Conservation (phyloP, 2,888 invertebrate species). For the Sesia apiformis region DNA sequence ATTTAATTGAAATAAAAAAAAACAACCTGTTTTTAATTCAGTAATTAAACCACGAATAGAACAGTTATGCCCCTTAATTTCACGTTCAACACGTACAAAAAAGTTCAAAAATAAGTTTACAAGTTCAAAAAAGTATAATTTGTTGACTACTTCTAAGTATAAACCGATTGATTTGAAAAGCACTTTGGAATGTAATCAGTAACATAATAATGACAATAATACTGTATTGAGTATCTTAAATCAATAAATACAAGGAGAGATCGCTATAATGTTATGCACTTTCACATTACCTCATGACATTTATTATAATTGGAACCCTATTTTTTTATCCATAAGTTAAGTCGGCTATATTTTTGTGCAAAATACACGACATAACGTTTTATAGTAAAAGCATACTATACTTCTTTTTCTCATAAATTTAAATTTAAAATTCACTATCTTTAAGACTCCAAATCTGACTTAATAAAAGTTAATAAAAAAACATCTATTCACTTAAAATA, state of each 20-base stretch:
- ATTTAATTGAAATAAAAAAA: conserved; percentile 10
- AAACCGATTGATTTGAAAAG: conserved; percentile 2
- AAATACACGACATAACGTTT: neutral
- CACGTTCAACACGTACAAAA: too few relatives aligned
- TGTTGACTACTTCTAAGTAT: neutral
- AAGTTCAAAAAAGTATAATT: neutral
- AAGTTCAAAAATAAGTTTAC: neutral
- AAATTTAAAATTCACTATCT: neutral
- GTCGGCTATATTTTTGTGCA: neutral
- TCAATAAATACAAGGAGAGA: too few relatives aligned
- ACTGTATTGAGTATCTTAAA: too few relatives aligned
- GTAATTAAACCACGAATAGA: neutral
- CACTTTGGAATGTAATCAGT: conserved; percentile 43
- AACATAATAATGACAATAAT: neutral
- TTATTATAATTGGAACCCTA: too few relatives aligned
- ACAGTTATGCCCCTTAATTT: neutral
- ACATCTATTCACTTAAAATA: too few relatives aligned
- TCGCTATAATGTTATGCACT: too few relatives aligned
- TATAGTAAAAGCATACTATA: neutral
- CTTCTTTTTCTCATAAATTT: neutral
- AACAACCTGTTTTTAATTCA: neutral
- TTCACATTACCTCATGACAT: too few relatives aligned
- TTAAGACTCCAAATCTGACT: neutral
- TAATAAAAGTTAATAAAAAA: too few relatives aligned
- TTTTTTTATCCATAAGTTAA: neutral